These are phyloP conservation scores for Bimastos eiseni DNA, from an alignment of 2,888 invertebrate genomes.

Conservation along the genomic window DNA sequence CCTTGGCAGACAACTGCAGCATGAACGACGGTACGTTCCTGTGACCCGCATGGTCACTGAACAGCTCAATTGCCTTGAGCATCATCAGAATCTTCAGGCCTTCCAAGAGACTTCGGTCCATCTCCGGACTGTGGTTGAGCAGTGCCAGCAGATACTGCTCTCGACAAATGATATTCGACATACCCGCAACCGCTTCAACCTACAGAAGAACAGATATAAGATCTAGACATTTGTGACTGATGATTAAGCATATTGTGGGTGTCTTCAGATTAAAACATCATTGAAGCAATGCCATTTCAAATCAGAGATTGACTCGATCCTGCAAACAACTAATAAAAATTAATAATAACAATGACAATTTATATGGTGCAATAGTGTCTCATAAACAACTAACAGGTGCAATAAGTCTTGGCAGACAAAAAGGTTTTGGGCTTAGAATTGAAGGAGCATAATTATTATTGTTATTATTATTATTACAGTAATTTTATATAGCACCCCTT, in stretches of 20 bases:
- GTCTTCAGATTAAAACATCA: background rate
- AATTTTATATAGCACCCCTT: too few relatives aligned
- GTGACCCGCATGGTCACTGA: constrained; percentile 51
- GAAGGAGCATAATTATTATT: too few relatives aligned
- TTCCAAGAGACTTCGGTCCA: constrained; percentile 60
- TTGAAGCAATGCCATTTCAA: background rate
- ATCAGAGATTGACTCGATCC: background rate
- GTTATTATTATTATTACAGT: too few relatives aligned
- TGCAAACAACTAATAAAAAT: too few relatives aligned
- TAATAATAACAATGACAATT: too few relatives aligned
- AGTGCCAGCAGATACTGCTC: constrained; percentile 45
- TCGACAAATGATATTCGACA: constrained; percentile 34
- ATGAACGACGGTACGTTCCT: constrained; percentile 58
- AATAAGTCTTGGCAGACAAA: too few relatives aligned
- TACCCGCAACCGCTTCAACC: constrained; percentile 3
- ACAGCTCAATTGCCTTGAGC: constrained; percentile 57
- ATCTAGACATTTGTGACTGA: background rate
- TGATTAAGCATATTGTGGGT: background rate
- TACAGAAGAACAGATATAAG: background rate
- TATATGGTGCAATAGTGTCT: too few relatives aligned
- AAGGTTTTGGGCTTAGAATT: too few relatives aligned
- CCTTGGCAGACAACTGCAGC: constrained; percentile 62
- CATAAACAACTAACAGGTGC: too few relatives aligned
- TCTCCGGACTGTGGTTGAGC: constrained; percentile 53
- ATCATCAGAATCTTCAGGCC: constrained; percentile 63